Conservation (phyloP, 92 coral and sea anemone species). For the Bergia sp. region DNA sequence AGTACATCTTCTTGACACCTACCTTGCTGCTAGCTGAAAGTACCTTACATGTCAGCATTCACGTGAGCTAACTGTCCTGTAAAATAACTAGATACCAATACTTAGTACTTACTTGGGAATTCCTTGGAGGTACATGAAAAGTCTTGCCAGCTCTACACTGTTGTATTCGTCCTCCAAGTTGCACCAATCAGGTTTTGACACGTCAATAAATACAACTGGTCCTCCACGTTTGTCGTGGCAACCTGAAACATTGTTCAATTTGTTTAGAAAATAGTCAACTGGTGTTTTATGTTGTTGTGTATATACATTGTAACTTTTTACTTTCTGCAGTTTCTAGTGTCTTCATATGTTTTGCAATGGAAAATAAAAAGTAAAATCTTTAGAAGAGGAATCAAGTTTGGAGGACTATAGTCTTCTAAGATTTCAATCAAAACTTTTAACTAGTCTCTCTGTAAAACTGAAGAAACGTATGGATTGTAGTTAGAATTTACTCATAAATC, state of each 20-base stretch:
- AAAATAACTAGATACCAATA: neutral
- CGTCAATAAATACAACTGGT: conserved; percentile 77
- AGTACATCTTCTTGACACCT: too few species aligned
- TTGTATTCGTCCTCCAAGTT: conserved; percentile 72
- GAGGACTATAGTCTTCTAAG: too few species aligned
- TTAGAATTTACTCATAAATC: too few species aligned
- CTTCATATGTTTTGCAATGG: too few species aligned
- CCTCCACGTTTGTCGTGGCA: conserved; percentile 85
- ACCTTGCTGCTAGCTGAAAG: neutral
- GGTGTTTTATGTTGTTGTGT: neutral
- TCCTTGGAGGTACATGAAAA: conserved; percentile 84
- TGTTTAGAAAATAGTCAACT: neutral
- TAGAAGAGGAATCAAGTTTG: too few species aligned
- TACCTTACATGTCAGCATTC: neutral
- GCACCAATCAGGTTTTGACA: conserved; percentile 84
- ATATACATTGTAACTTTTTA: too few species aligned
- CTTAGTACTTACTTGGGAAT: conserved; percentile 81
- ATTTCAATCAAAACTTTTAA: too few species aligned
- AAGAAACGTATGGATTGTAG: too few species aligned
- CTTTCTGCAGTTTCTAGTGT: too few species aligned
- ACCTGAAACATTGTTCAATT: conserved; percentile 51
- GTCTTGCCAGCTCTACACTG: conserved; percentile 85
- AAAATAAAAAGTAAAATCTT: too few species aligned
- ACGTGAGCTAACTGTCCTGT: neutral
- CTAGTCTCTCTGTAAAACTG: too few species aligned